A percentile compares a stretch with the other conserved stretches of the same genome.
Conservation (phyloP, 2,888 invertebrate genomes). For the Petrophora chlorosata region DNA sequence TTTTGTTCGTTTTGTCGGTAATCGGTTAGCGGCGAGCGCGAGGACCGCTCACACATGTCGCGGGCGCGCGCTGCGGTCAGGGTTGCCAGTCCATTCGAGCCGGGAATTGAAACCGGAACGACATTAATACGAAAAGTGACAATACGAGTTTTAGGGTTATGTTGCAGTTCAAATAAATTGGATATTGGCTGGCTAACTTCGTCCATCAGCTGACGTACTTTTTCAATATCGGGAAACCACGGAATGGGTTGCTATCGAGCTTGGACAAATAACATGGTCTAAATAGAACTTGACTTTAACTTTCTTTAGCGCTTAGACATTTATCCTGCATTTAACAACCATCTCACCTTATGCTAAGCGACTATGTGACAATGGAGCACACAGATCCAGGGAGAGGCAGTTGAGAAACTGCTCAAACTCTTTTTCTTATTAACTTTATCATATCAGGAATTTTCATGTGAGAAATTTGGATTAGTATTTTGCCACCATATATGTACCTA, state of each 20-base stretch:
- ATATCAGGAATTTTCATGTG: no score
- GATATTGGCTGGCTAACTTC: constrained; percentile 34
- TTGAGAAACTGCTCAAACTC: no score
- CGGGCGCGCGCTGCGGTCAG: constrained; percentile 46
- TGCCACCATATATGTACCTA: no score
- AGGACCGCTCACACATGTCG: constrained; percentile 68
- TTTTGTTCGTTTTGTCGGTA: constrained; percentile 64
- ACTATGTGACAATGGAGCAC: no score
- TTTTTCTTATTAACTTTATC: no score
- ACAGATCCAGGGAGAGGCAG: no score
- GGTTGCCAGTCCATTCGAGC: constrained; percentile 35
- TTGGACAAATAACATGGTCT: background rate
- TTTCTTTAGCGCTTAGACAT: no score
- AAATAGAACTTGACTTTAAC: background rate
- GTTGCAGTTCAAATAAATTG: constrained; percentile 38
- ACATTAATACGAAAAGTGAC: constrained; percentile 39
- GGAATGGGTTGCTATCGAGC: constrained; percentile 5
- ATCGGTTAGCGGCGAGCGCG: constrained; percentile 46
- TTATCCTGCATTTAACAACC: no score
- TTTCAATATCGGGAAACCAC: constrained; percentile 28
- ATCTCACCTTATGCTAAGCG: no score
- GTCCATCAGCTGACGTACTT: constrained; percentile 29
- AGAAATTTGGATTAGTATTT: no score
- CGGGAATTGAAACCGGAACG: constrained; percentile 39
- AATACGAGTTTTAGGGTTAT: constrained; percentile 36